Evolutionary conservation across 2,797 vertebrate genomes (phyloP).

Genomic region (Balearica regulorum): DNA sequence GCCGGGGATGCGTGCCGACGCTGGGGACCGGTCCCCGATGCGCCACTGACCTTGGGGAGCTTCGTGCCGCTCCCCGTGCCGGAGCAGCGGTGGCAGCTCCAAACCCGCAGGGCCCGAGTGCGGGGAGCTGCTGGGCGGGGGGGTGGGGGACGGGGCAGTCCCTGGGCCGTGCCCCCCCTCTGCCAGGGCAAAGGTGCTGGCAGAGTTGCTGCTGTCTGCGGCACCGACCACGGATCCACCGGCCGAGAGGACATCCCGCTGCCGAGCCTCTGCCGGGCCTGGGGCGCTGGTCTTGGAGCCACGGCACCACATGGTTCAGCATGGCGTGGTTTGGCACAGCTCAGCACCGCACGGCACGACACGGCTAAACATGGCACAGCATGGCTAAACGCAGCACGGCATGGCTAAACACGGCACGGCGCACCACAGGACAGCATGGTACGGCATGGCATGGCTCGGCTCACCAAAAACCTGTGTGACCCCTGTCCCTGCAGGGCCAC

Average conservation of each 20-base stretch:
- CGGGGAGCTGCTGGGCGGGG: background rate
- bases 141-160: background rate
- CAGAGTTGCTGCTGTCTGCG: rapidly evolving
- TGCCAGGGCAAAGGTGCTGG: background rate
- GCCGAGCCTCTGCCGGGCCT: background rate
- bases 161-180: too few species aligned
- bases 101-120: background rate
- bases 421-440: background rate
- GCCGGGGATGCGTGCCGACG: rapidly evolving
- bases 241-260: background rate
- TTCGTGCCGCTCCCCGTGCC: rapidly evolving
- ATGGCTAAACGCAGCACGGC: rapidly evolving
- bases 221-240: background rate
- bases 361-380: background rate
- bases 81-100: background rate
- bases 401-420: rapidly evolving
- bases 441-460: background rate
- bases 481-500: background rate
- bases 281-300: too few species aligned
- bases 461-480: rapidly evolving
- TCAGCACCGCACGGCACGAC: rapidly evolving
- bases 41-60: background rate
- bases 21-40: rapidly evolving
- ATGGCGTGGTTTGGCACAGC: background rate
- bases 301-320: rapidly evolving